Percentiles rank a stretch among this genome's conserved stretches.
These are phyloP conservation scores for Hoplodrina ambigua DNA, from an alignment of 2,888 invertebrate genomes.

Conservation along the genomic window DNA sequence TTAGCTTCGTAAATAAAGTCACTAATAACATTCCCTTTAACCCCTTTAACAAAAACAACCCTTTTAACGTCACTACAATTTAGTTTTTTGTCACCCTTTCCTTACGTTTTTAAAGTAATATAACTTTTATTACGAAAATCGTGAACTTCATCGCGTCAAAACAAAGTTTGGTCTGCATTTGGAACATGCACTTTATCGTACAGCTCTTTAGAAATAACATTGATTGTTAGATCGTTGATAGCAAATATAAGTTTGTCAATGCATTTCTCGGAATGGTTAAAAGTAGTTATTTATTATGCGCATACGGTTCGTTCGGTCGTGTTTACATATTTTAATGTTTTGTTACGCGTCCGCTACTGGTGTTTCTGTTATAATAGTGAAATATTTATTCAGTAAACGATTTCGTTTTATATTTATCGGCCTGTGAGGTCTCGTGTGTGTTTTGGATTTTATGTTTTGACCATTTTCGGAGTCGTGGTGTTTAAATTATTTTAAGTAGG, in stretches of 20 bases:
- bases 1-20: slow-evolving; percentile 4
- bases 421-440: slow-evolving; percentile 72
- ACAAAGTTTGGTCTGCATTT: slow-evolving; percentile 48
- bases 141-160: slow-evolving; percentile 61
- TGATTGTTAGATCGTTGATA: slow-evolving; percentile 21
- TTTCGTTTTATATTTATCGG: slow-evolving; percentile 73
- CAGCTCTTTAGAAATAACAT: slow-evolving; percentile 43
- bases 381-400: slow-evolving; percentile 76
- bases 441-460: slow-evolving; percentile 55
- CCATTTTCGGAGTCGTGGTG: slow-evolving; percentile 17
- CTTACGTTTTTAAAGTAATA: slow-evolving; percentile 59
- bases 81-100: slow-evolving; percentile 64
- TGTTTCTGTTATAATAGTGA: slow-evolving; percentile 75
- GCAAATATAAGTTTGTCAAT: slow-evolving; percentile 66
- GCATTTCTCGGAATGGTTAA: slow-evolving; percentile 75
- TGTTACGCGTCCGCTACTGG: slow-evolving; percentile 79
- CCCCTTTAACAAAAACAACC: slow-evolving; percentile 58
- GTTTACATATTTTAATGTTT: slow-evolving; percentile 79
- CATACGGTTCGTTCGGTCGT: slow-evolving; percentile 68
- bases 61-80: slow-evolving; percentile 69
- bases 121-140: slow-evolving; percentile 68
- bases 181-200: slow-evolving; percentile 3
- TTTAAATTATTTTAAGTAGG: slow-evolving; percentile 25
- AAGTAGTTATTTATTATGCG: slow-evolving; percentile 77
- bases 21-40: slow-evolving; percentile 26